Evolutionary conservation across 2,797 vertebrate species (phyloP), one percentile per base, ranked within the genome.

Genomic region (Neomorphus geoffroyi): DNA sequence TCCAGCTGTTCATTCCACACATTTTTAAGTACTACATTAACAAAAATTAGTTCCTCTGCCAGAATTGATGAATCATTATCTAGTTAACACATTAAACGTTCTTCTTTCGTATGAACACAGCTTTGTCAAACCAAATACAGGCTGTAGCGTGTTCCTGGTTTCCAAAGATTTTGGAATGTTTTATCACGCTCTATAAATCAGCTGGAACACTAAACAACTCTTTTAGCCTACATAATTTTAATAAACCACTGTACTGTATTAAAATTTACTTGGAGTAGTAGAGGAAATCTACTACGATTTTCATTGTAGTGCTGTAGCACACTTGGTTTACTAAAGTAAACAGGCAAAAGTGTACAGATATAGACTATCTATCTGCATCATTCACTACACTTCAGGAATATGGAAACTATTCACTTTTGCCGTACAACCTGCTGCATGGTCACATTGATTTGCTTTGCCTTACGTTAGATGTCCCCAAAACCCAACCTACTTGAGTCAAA

Each of bases 1-100:
- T 96, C 94, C 96, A 98, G 96, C 96, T 97, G 97, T 93, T 97
- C 91, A 94, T 80, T 96, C 96, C 94, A 94, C 94, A 96, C 96
- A 97, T 97, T 96, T 97, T 92, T 83, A 97, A 97, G 96, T 85
- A 79, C 69, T 78, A 88, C 80, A 86, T 96, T 96, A 96, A 81
- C 69, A 96, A 54, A 92, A 96, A 97, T 89, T 84, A 95, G 86
- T 94, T 94, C 60, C 69, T 95, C 70, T 91, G 91, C 86, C 92
- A 96, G 88, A 90, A 91, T 5, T 92, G 86, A 95, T 91, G 90
- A 96, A 97, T 94, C 35, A 65, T 64, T 93, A 94, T 86, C 95
- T 94, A 90, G 88, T 94, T 93, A 94, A 80, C 50, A 69, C 23
- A 4, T 93, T 93, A 87, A 94, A 91, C 62, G 45, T 65, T 86